These are phyloP conservation scores for Sparus aurata DNA, from an alignment of 2,797 vertebrate genomes.

Conservation along the genomic window DNA sequence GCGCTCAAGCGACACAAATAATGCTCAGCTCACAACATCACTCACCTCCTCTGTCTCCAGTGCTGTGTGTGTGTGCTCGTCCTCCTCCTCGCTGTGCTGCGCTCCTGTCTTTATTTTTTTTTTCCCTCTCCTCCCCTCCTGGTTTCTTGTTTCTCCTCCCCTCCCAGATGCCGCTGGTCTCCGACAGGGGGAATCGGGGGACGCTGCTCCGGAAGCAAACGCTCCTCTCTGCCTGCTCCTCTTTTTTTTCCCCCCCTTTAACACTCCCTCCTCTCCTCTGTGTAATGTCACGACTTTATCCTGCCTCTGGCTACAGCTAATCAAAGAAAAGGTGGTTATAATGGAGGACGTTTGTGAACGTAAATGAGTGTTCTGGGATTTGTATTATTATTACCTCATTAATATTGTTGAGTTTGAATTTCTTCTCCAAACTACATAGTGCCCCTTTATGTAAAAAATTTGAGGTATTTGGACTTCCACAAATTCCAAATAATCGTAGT, in stretches of 20 bases:
- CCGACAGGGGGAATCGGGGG: constrained; percentile 64
- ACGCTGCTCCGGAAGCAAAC: constrained; percentile 83
- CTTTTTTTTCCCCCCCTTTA: constrained; percentile 7
- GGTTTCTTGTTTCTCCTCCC: constrained; percentile 73
- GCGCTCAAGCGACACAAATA: constrained; percentile 27
- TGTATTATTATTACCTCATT: too few species aligned
- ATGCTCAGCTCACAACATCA: constrained; percentile 54
- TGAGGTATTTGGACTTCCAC: too few species aligned
- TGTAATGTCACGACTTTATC: not conserved
- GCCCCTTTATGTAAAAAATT: not conserved
- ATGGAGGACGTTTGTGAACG: not conserved
- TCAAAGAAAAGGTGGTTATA: not conserved
- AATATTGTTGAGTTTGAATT: too few species aligned
- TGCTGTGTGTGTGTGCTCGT: constrained; percentile 55
- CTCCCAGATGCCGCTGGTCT: constrained; percentile 69
- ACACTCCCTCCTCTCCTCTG: not conserved
- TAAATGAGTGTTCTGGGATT: too few species aligned
- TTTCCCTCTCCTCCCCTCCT: constrained; percentile 47
- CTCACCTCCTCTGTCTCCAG: constrained; percentile 78
- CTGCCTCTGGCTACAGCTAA: not conserved
- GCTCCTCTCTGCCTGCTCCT: constrained; percentile 27
- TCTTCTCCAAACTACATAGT: too few species aligned
- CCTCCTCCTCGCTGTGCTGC: constrained; percentile 62
- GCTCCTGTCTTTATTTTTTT: constrained; percentile 40
- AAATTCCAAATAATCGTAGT: not conserved